Evolutionary conservation across 2,113 vertebrate genomes (phyloP), one percentile per base, ranked within the genome.

Genomic region (Gallinago paraguaiae): DNA sequence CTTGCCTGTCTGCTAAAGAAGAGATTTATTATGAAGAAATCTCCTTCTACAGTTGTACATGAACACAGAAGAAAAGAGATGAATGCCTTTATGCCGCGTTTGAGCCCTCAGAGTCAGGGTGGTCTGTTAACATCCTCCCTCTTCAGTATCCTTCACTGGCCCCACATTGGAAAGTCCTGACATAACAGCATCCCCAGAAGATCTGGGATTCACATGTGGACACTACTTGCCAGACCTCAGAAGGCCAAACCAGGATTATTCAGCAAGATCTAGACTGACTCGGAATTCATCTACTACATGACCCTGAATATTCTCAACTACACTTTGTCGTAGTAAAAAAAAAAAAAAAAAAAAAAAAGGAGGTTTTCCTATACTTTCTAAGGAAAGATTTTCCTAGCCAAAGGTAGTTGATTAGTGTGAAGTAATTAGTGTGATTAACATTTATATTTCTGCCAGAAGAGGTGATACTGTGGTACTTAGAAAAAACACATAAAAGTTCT

Each of bases 401-500:
- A 72, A 68, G 41, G 45, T 23, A 92, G 67, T 10, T 50, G 54
- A 90, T 85, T 27, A 75, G 31, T 33, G 13, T 54, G 50, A 88
- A 85, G 19, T 72, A 87, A 91, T 96, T 56, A 83, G 46, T n/a
- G 3, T 70, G 86, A 86, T 54, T 82, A 90, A 85, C 35, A 30
- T 61, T 46, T 67, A 45, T 30, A 50, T 50, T 88, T 86, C 77
- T 95, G 87, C 79, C 90, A 94, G 82, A 64, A 88, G 41, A 76
- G 63, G 64, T 28, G 39, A 96, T 76, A 77, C 30, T 37, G 13
- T 39, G 14, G 39, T 60, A 80, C n/a, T 94, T 64, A 70, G 71
- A 64, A 77, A 85, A 93, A 88, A 93, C 35, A 86, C 54, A 82
- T 70, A 65, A 94, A 93, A 91, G 67, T 37, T 83, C 59, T 88